phyloP scores from a whole-genome alignment of 2,797 vertebrate genomes.

The Alcedo quadribrachys region DNA sequence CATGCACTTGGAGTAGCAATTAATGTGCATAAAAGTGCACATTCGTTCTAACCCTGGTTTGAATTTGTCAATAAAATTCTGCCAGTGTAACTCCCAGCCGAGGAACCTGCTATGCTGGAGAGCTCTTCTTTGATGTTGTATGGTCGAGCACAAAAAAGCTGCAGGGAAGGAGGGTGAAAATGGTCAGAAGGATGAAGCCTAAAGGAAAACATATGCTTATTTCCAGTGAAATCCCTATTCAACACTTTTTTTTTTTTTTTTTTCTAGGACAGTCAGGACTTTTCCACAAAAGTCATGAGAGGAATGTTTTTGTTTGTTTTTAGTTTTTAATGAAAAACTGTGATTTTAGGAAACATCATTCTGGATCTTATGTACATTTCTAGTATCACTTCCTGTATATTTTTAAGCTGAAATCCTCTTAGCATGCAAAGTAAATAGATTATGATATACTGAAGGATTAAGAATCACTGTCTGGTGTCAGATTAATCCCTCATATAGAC shows the following conservation, averaged over 20 bases:
- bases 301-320: constrained; percentile 23
- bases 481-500: constrained; percentile 91
- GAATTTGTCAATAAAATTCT: constrained; percentile 7
- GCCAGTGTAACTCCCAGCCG: not conserved
- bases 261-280: constrained; percentile 54
- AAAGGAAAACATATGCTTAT: constrained; percentile 68
- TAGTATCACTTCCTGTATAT: constrained; percentile 88
- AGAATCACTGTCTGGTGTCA: constrained; percentile 92
- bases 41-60: not conserved
- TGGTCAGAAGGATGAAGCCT: not conserved
- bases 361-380: constrained; percentile 87
- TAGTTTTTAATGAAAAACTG: constrained; percentile 59
- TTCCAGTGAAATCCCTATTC: constrained; percentile 81
- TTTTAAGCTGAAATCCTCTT: constrained; percentile 93
- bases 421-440: constrained; percentile 98
- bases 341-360: constrained; percentile 77
- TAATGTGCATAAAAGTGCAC: not conserved
- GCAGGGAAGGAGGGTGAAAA: not conserved
- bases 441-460: constrained; percentile 96
- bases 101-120: not conserved
- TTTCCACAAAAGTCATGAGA: constrained; percentile 69
- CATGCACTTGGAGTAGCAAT: not conserved
- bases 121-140: not conserved
- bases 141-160: not conserved
- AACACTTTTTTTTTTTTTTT: constrained; percentile 35